A percentile compares a stretch with the other conserved stretches of the same genome.
phyloP scores from a whole-genome alignment of 2,113 vertebrate genomes.

The Chionomys nivalis region DNA sequence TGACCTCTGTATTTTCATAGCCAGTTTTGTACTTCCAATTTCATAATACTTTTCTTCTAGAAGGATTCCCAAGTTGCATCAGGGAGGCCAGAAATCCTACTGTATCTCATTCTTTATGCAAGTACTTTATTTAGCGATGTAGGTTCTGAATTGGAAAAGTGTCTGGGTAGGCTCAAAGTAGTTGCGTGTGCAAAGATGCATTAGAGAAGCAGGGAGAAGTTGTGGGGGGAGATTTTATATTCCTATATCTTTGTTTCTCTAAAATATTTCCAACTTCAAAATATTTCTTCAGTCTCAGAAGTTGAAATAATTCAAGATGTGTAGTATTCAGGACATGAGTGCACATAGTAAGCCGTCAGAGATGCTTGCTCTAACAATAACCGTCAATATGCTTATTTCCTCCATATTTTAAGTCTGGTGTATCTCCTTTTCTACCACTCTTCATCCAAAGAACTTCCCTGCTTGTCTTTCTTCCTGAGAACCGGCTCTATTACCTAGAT shows the following conservation, averaged over 20 bases:
- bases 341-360: not conserved
- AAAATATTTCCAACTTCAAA: not conserved
- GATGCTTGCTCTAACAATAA: not conserved
- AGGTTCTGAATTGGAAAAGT: not conserved
- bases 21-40: not conserved
- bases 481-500: not conserved
- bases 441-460: not conserved
- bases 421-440: not conserved
- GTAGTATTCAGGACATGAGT: not conserved
- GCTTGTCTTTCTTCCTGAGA: not conserved
- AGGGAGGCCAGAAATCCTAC: not conserved
- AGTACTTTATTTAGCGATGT: not conserved
- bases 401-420: not conserved
- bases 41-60: constrained; percentile 7
- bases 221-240: not conserved
- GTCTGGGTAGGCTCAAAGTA: not conserved
- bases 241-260: not conserved
- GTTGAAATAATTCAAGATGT: not conserved
- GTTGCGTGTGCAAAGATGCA: not conserved
- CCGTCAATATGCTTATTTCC: not conserved
- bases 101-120: not conserved
- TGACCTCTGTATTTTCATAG: not conserved
- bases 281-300: not conserved
- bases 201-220: not conserved
- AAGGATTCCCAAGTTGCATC: not conserved